A percentile compares a stretch with the other conserved stretches of the same genome.
phyloP scores from a whole-genome alignment of 2,113 vertebrate species.

The Nannobrachium achirus region DNA sequence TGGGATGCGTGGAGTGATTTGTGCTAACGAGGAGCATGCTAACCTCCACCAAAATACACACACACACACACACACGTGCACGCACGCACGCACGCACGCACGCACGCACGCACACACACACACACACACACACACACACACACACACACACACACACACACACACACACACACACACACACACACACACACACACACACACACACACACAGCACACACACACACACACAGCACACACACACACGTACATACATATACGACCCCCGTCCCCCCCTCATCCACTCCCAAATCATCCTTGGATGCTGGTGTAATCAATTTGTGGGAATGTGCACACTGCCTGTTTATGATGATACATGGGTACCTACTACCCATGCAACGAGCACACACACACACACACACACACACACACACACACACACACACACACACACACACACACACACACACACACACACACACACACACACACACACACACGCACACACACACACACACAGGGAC shows the following conservation, averaged over 20 bases:
- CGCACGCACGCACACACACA: neutral
- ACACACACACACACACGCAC: neutral
- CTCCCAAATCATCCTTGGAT: slow-evolving; percentile 1
- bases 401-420: slow-evolving; percentile 11
- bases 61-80: neutral
- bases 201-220: neutral
- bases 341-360: neutral
- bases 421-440: neutral
- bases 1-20: slow-evolving; percentile 17
- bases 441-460: neutral
- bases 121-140: neutral
- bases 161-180: neutral
- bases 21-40: neutral
- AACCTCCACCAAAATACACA: neutral
- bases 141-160: neutral
- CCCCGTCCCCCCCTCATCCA: slow-evolving; percentile 7
- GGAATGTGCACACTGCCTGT: neutral
- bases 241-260: no score
- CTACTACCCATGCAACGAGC: neutral
- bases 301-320: neutral
- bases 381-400: neutral
- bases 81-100: neutral
- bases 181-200: neutral
- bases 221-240: neutral
- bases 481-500: neutral